Base-by-base conservation (phyloP, 2,888 invertebrate species). In the Tachystola acroxantha region DNA sequence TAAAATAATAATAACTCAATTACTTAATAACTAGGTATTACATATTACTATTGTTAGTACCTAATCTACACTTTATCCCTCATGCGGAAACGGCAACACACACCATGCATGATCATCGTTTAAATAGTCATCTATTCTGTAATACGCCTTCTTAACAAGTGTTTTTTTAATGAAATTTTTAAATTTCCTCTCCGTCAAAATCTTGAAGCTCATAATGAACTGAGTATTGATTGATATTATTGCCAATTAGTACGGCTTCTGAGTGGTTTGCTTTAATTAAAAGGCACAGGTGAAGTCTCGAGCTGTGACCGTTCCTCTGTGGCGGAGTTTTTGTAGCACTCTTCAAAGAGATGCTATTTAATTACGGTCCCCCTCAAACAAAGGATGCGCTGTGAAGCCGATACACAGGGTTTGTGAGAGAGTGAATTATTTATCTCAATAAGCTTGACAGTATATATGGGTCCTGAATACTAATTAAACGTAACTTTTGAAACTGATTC, bases 301-400 rank as follows among this genome's bases (percentile, higher is more conserved):
- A 7, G 24, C 6, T 24, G n/a, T 39, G 40, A 44, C 43, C 45
- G 32, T 43, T 43, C 46, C 35, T 34, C 33, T 34, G 39, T 45
- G 39, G 42, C 46, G 42, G 45, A 53, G 49, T 55, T 62, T 65
- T 65, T 67, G 55, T 56, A 62, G 63, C 48, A 51, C 60, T 47
- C 58, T 59, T 59, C 57, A 60, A 67, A 60, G 59, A 58, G 50
- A 52, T 56, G 57, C 45, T 38, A 37, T 50, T 64, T 70, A 66
- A 74, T 75, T 64, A 70, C 60, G 53, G 56, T 49, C 57, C 52
- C 50, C 57, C 57, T 53, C 55, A 57, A 68, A 65, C 62, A 62
- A 60, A 61, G 55, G 60, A 46, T 44, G 39, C 20, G 22, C n/a
- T 45, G 47, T 47, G 53, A 42, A 48, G 48, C 46, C 32, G 26